These are phyloP conservation scores for Drosophila mimica DNA, from an alignment of 2,888 invertebrate species.

Conservation along the genomic window DNA sequence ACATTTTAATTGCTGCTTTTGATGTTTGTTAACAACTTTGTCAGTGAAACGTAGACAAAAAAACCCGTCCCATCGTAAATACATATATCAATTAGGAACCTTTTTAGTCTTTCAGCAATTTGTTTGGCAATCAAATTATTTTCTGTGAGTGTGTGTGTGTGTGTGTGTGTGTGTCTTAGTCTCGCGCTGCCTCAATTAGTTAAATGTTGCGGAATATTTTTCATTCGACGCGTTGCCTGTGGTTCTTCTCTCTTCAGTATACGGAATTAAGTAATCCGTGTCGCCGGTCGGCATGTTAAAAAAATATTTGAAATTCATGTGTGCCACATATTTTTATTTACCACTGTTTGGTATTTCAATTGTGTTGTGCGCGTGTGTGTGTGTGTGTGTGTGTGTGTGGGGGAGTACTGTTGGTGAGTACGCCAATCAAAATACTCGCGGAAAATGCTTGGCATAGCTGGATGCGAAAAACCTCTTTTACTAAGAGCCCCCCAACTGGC, in stretches of 20 bases:
- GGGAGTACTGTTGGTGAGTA: conserved; percentile 36
- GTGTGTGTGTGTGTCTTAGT: conserved; percentile 28
- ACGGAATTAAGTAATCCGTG: conserved; percentile 68
- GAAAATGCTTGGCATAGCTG: conserved; percentile 75
- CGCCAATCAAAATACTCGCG: conserved; percentile 79
- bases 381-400: conserved; percentile 12
- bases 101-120: conserved; percentile 51
- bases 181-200: conserved; percentile 65
- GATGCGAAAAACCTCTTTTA: conserved; percentile 40
- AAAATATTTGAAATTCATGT: conserved; percentile 79
- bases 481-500: conserved; percentile 38
- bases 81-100: conserved; percentile 59
- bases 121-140: conserved; percentile 64
- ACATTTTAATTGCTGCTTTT: conserved; percentile 80
- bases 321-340: conserved; percentile 59
- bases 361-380: conserved; percentile 46
- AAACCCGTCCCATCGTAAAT: conserved; percentile 5
- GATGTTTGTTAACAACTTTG: conserved; percentile 78
- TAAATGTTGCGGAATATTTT: conserved; percentile 75
- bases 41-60: conserved; percentile 48
- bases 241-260: conserved; percentile 18
- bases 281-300: conserved; percentile 65
- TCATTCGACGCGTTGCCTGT: conserved; percentile 47
- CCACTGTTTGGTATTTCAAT: conserved; percentile 69
- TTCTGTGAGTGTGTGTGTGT: conserved; percentile 13